Evolutionary conservation across 2,888 invertebrate species (phyloP).

Genomic region (Himalopsyche kuldschensis): DNA sequence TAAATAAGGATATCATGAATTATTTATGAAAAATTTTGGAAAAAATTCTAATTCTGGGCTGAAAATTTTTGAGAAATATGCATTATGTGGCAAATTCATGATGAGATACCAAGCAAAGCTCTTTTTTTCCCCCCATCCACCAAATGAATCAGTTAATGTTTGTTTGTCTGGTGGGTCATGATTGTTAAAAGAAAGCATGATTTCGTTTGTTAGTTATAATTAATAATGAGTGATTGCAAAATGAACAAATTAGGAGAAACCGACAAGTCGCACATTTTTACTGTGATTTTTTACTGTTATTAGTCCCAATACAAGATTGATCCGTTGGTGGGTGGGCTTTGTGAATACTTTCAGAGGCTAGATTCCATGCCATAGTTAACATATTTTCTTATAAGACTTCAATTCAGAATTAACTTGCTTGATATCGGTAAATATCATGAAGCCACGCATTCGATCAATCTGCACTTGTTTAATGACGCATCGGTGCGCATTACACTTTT

Average conservation of each 20-base stretch:
- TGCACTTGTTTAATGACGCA: constrained; percentile 8
- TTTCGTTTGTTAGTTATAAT: not conserved
- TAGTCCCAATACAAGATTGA: not conserved
- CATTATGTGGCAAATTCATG: constrained; percentile 41
- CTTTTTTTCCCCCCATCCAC: constrained; percentile 64
- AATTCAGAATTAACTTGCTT: constrained; percentile 30
- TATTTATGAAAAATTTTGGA: not conserved
- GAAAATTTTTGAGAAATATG: constrained; percentile 1
- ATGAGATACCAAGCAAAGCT: constrained; percentile 64
- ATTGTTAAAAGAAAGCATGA: not conserved
- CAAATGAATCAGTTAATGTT: constrained; percentile 46
- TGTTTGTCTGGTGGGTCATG: constrained; percentile 10
- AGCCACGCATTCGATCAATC: constrained; percentile 29
- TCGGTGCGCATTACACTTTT: constrained; percentile 2
- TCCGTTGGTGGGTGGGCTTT: constrained; percentile 37
- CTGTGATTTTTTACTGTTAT: not conserved
- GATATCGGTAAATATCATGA: constrained; percentile 34
- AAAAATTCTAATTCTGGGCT: constrained; percentile 4
- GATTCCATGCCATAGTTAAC: constrained; percentile 36
- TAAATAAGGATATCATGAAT: too few species aligned
- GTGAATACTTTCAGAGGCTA: constrained; percentile 37
- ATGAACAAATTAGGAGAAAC: not conserved
- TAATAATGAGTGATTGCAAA: not conserved
- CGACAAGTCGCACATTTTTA: not conserved
- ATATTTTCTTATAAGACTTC: constrained; percentile 25